Conservation (phyloP, 2,113 vertebrate genomes). For the Oxyura jamaicensis region DNA sequence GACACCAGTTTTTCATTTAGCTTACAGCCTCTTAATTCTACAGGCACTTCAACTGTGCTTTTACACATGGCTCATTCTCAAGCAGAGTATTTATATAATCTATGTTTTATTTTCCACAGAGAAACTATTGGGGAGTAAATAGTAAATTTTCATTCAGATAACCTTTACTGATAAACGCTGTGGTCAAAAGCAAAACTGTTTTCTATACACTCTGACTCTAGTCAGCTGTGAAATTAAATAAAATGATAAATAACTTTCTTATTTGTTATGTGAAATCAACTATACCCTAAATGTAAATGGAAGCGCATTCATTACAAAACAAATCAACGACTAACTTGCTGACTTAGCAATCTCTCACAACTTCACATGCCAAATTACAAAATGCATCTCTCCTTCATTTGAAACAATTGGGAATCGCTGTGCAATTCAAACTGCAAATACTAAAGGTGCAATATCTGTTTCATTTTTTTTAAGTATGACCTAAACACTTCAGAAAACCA, state of each 20-base stretch:
- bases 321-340: conserved; percentile 15
- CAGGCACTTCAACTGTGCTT: not conserved
- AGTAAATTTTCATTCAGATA: conserved; percentile 41
- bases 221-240: conserved; percentile 73
- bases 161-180: conserved; percentile 26
- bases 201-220: conserved; percentile 43
- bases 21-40: not conserved
- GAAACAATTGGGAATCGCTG: not conserved
- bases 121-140: not conserved
- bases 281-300: conserved; percentile 27
- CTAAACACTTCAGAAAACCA: not conserved
- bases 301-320: conserved; percentile 49
- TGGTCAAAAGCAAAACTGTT: conserved; percentile 38
- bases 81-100: not conserved
- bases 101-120: not conserved
- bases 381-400: not conserved
- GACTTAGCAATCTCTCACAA: not conserved
- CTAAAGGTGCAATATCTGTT: not conserved
- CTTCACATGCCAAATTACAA: not conserved
- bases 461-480: not conserved
- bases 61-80: not conserved
- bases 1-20: not conserved
- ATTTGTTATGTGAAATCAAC: conserved; percentile 50
- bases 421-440: not conserved
- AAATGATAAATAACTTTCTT: conserved; percentile 64